These are phyloP conservation scores for Calliopum simillimum DNA, from an alignment of 2,888 invertebrate species.

Conservation along the genomic window DNA sequence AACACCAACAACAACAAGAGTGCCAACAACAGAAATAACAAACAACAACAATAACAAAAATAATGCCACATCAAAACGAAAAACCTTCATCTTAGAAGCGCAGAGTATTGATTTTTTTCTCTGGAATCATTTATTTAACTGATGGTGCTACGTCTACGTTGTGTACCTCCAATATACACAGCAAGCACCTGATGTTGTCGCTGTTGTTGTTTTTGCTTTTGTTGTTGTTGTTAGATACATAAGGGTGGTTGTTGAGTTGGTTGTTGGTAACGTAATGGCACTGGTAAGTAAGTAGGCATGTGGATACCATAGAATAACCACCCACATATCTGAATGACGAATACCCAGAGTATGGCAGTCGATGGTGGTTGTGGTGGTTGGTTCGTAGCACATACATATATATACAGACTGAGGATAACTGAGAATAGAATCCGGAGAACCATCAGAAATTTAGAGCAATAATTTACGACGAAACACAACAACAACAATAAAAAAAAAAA, in stretches of 20 bases:
- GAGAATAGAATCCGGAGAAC: constrained; percentile 5
- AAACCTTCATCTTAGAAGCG: constrained; percentile 29
- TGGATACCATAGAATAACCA: constrained; percentile 6
- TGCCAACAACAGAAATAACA: constrained; percentile 10
- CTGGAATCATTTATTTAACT: constrained; percentile 28
- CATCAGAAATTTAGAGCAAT: constrained; percentile 31
- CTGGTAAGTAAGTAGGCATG: neutral
- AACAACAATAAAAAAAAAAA: constrained; percentile 12
- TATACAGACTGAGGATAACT: neutral
- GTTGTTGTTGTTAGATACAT: neutral
- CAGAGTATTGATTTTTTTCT: constrained; percentile 31
- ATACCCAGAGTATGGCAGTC: neutral
- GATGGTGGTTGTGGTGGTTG: neutral
- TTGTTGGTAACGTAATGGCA: too few species aligned
- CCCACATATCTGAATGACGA: neutral
- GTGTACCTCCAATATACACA: neutral
- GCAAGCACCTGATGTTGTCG: neutral
- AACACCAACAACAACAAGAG: neutral
- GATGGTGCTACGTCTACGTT: constrained; percentile 3
- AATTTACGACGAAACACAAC: constrained; percentile 15
- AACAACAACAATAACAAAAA: neutral
- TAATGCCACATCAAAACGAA: constrained; percentile 21
- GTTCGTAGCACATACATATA: neutral
- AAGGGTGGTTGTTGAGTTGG: constrained; percentile 14
- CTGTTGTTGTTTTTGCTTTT: too few species aligned